phyloP scores from a whole-genome alignment of 2,113 vertebrate genomes.

The Tragelaphus scriptus region DNA sequence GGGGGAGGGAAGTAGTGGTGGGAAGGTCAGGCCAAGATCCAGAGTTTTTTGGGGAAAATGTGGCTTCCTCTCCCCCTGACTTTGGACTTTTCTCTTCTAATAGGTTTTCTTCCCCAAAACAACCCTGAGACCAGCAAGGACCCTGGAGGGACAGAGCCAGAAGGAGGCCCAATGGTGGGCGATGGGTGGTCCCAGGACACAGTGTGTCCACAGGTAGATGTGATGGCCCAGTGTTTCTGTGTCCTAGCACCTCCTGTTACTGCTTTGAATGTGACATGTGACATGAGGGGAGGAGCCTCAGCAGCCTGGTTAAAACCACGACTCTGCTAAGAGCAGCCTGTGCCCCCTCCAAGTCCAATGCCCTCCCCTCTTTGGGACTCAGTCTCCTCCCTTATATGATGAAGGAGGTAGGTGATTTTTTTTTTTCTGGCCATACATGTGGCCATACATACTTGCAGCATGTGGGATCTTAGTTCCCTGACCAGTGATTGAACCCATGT shows the following conservation, averaged over 20 bases:
- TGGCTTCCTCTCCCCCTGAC: background rate
- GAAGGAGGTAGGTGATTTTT: background rate
- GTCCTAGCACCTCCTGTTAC: background rate
- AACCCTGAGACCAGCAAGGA: background rate
- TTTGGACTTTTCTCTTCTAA: background rate
- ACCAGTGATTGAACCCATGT: background rate
- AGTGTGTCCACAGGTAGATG: background rate
- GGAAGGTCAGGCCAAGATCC: background rate
- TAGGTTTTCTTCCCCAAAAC: background rate
- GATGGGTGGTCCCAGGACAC: background rate
- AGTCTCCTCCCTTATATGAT: background rate
- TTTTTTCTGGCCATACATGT: background rate
- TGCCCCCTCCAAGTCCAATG: background rate
- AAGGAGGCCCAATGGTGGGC: background rate
- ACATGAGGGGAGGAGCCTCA: background rate
- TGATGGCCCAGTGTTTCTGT: background rate
- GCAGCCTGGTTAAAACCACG: background rate
- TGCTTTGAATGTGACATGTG: background rate
- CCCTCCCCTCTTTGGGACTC: background rate
- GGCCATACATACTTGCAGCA: no score
- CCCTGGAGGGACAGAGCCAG: background rate
- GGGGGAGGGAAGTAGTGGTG: no score
- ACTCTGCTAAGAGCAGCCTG: background rate
- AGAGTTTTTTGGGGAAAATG: background rate
- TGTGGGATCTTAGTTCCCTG: background rate